Conservation (phyloP, 2,888 invertebrate genomes). For the Sylvicola fuscatus region DNA sequence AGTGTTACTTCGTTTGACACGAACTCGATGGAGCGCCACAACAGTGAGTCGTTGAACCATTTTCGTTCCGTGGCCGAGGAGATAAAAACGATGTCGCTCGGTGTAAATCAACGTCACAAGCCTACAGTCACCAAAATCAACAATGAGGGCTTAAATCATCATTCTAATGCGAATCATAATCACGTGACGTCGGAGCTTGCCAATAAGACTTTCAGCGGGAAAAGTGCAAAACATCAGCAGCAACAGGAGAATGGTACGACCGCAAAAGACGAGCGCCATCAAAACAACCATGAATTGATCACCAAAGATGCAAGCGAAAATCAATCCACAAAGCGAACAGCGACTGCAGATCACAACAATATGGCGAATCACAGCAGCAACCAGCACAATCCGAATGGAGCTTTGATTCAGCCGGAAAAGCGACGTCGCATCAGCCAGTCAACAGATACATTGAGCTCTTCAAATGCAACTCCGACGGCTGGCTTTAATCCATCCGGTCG, state of each 20-base stretch:
- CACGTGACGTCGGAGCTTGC: not conserved
- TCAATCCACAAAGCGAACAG: too few species aligned
- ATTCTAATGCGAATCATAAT: not conserved
- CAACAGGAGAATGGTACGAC: constrained; percentile 1
- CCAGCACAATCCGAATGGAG: constrained; percentile 3
- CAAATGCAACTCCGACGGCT: too few species aligned
- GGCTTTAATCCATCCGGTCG: too few species aligned
- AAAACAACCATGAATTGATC: too few species aligned
- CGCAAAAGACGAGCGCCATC: not conserved
- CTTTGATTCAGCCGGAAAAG: constrained; percentile 3
- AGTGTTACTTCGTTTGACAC: too few species aligned
- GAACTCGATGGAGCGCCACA: too few species aligned
- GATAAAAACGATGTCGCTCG: not conserved
- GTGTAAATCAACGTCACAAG: not conserved
- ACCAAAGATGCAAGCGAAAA: too few species aligned
- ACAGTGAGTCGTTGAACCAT: too few species aligned
- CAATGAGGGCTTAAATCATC: too few species aligned
- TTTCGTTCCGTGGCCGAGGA: too few species aligned
- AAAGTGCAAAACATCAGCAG: constrained; percentile 1
- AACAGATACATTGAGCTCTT: too few species aligned
- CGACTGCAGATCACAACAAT: not conserved
- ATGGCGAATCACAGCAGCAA: not conserved
- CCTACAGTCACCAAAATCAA: not conserved
- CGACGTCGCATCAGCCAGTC: constrained; percentile 4
- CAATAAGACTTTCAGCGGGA: not conserved